Evolutionary conservation across 2,888 invertebrate species (phyloP).

Genomic region (Tinea semifulvella): DNA sequence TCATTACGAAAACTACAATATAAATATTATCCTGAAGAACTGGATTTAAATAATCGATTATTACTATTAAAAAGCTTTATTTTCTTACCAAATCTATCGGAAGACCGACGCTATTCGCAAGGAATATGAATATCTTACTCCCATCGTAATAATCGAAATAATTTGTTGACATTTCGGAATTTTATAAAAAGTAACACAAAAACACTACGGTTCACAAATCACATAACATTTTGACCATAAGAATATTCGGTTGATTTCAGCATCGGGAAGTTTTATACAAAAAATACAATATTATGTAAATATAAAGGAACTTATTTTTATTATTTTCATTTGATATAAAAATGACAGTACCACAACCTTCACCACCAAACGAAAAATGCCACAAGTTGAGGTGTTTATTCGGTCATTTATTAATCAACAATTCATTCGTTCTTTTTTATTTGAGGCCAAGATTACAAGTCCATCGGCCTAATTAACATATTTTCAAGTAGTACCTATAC

Average conservation of each 20-base stretch:
- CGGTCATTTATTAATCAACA: constrained; percentile 3
- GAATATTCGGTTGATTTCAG: background rate
- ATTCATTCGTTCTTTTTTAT: background rate
- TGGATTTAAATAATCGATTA: too few species aligned
- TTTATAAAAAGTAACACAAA: constrained; percentile 7
- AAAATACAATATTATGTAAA: background rate
- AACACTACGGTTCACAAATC: background rate
- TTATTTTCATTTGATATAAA: constrained; percentile 2
- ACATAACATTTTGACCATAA: background rate
- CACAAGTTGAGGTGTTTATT: background rate
- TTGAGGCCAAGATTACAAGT: too few species aligned
- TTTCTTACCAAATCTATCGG: constrained; percentile 82
- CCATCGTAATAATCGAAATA: constrained; percentile 72
- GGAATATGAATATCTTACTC: constrained; percentile 73
- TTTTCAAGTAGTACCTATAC: too few species aligned
- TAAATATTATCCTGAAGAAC: too few species aligned
- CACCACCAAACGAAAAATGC: constrained; percentile 5
- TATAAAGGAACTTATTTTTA: background rate
- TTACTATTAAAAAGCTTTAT: constrained; percentile 42
- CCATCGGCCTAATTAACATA: too few species aligned
- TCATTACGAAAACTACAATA: too few species aligned
- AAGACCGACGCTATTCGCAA: constrained; percentile 74
- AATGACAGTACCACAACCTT: background rate
- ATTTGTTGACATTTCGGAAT: constrained; percentile 13
- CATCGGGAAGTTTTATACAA: background rate